A percentile compares a stretch with the other conserved stretches of the same genome.
Evolutionary conservation across 2,888 invertebrate genomes (phyloP).

Genomic region (Serripes groenlandicus): DNA sequence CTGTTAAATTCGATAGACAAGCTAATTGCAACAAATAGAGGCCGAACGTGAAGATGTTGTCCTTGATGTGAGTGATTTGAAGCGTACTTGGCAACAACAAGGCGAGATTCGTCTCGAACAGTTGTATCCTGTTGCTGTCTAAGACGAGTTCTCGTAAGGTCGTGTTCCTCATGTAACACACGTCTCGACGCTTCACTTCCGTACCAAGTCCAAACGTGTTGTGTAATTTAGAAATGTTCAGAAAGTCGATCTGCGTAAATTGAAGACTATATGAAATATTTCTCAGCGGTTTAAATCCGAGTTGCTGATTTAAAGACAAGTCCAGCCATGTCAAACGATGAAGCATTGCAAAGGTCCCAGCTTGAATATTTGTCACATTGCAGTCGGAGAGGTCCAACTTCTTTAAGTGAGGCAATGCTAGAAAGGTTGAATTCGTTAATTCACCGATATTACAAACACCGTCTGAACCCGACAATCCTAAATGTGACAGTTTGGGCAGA

Average conservation of each 20-base stretch:
- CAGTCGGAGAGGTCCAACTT: neutral
- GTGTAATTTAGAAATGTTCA: neutral
- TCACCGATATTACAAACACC: neutral
- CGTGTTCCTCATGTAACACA: neutral
- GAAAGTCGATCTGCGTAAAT: conserved; percentile 1
- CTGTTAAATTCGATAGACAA: neutral
- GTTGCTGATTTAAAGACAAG: neutral
- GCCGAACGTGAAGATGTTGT: neutral
- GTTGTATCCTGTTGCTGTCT: neutral
- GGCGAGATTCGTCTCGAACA: neutral
- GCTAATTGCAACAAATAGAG: neutral
- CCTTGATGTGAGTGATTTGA: neutral
- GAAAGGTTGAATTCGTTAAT: neutral
- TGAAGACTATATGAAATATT: conserved; percentile 1
- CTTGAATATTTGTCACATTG: neutral
- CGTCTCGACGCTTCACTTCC: neutral
- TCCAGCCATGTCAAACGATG: neutral
- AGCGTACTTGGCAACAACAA: neutral
- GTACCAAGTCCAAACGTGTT: neutral
- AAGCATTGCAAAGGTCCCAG: neutral
- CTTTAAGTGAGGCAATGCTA: neutral
- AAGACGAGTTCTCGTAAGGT: neutral
- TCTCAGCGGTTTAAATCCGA: neutral
- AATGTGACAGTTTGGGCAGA: neutral
- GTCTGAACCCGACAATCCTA: neutral